Conservation (phyloP, 2,888 invertebrate genomes). For the Drosophila rubida region DNA sequence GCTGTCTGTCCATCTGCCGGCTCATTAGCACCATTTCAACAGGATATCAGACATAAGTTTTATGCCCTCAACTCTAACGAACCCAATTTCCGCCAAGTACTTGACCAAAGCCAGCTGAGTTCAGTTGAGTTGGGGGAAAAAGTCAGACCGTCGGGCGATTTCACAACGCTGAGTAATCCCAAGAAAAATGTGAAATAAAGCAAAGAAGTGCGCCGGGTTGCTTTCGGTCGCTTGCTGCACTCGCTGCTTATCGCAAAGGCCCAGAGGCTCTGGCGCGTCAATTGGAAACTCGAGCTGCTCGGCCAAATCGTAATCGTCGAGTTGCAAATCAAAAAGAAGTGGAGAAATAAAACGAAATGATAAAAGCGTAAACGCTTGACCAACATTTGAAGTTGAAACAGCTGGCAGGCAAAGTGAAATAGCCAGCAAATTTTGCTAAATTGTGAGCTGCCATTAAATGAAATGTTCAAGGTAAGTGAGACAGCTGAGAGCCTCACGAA, state of each 20-base stretch:
- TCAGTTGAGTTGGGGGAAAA: constrained; percentile 3
- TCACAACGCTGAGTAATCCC: constrained; percentile 54
- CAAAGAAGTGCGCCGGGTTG: not conserved
- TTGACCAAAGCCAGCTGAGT: constrained; percentile 12
- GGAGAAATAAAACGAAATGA: not conserved
- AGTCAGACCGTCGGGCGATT: constrained; percentile 50
- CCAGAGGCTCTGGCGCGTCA: constrained; percentile 39
- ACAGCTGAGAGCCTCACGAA: not conserved
- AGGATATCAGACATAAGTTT: constrained; percentile 42
- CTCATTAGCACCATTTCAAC: constrained; percentile 33
- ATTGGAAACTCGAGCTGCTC: constrained; percentile 38
- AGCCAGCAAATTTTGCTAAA: constrained; percentile 12
- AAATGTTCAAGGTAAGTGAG: constrained; percentile 30
- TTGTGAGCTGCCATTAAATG: constrained; percentile 20
- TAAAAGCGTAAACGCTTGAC: constrained; percentile 48
- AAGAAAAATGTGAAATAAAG: constrained; percentile 1
- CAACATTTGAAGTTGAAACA: constrained; percentile 55
- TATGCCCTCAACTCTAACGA: constrained; percentile 49
- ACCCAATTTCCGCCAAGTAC: constrained; percentile 45
- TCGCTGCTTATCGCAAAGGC: constrained; percentile 52
- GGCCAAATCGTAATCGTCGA: constrained; percentile 22
- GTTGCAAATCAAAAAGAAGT: constrained; percentile 43
- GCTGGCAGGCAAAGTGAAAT: constrained; percentile 19
- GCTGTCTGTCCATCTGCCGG: constrained; percentile 5
- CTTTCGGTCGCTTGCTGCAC: constrained; percentile 28